Percentiles rank a stretch among this genome's conserved stretches.
These are phyloP conservation scores for Drosophila azteca DNA, from an alignment of 1,140 invertebrate genomes.

Conservation along the genomic window DNA sequence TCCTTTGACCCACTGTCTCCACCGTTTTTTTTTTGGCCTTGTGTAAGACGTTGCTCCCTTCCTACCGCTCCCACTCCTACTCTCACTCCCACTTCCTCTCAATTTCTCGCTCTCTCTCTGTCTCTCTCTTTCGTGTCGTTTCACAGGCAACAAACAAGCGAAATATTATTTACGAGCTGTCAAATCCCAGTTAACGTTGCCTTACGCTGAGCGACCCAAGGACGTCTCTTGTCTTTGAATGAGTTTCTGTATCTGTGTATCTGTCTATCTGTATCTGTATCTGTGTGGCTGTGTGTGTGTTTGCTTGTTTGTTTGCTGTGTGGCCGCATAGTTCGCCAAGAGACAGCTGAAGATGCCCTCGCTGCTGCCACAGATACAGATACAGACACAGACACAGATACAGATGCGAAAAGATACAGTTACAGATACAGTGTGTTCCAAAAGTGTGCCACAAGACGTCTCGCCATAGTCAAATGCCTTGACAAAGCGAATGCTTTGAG, in stretches of 20 bases:
- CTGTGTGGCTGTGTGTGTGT: conserved; percentile 1
- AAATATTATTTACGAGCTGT: conserved; percentile 84
- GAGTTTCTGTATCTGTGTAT: conserved; percentile 18
- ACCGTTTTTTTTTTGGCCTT: conserved; percentile 46
- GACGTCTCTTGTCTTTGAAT: conserved; percentile 32
- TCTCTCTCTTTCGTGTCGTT: background rate
- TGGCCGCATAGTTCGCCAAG: conserved; percentile 73
- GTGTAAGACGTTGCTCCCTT: conserved; percentile 65
- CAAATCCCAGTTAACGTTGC: conserved; percentile 82
- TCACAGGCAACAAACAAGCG: conserved; percentile 70
- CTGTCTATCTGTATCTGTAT: conserved; percentile 24
- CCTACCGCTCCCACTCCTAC: background rate
- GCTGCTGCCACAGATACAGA: conserved; percentile 48
- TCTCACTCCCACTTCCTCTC: too few relatives aligned
- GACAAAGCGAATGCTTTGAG: conserved; percentile 22
- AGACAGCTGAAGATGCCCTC: conserved; percentile 58
- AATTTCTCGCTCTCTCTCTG: too few relatives aligned
- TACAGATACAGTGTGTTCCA: background rate
- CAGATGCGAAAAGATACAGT: conserved; percentile 39
- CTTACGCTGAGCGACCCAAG: conserved; percentile 60
- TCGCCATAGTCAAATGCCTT: conserved; percentile 38
- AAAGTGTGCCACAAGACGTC: conserved; percentile 52
- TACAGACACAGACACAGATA: conserved; percentile 44
- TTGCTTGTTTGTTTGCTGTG: conserved; percentile 28
- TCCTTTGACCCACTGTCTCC: conserved; percentile 42